A percentile compares a stretch with the other conserved stretches of the same genome.
Evolutionary conservation across 2,888 invertebrate genomes (phyloP).

Genomic region (Noctua comes): DNA sequence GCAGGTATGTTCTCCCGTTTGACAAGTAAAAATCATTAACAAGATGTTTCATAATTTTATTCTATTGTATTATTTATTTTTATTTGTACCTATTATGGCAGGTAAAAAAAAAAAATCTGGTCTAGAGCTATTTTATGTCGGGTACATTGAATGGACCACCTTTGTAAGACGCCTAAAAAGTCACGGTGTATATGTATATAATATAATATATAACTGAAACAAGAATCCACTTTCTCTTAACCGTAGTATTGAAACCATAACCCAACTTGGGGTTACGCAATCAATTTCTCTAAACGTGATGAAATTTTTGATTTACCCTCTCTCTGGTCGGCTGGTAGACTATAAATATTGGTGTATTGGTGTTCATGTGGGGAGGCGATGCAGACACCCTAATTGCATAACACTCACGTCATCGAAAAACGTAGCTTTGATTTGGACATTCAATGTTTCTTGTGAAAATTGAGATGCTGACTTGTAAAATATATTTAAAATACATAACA

Average conservation of each 20-base stretch:
- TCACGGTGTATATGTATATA: no score
- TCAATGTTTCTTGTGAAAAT: neutral
- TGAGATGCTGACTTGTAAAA: neutral
- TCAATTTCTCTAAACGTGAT: constrained; percentile 26
- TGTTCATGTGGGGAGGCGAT: neutral
- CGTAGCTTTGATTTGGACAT: neutral
- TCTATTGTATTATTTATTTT: no score
- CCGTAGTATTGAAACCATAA: constrained; percentile 4
- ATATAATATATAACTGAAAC: neutral
- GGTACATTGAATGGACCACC: no score
- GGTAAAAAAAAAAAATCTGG: no score
- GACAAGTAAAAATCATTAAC: no score
- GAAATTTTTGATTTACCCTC: constrained; percentile 29
- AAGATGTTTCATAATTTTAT: no score
- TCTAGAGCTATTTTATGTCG: no score
- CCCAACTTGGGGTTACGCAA: neutral
- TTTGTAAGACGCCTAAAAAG: no score
- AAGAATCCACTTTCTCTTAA: neutral
- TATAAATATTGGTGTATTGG: neutral
- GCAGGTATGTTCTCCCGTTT: no score
- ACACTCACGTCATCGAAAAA: neutral
- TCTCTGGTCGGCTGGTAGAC: neutral
- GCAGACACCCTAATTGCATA: neutral
- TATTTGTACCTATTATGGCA: no score
- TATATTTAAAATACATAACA: no score